Evolutionary conservation across 2,888 invertebrate species (phyloP).

Genomic region (Eristalis pertinax): DNA sequence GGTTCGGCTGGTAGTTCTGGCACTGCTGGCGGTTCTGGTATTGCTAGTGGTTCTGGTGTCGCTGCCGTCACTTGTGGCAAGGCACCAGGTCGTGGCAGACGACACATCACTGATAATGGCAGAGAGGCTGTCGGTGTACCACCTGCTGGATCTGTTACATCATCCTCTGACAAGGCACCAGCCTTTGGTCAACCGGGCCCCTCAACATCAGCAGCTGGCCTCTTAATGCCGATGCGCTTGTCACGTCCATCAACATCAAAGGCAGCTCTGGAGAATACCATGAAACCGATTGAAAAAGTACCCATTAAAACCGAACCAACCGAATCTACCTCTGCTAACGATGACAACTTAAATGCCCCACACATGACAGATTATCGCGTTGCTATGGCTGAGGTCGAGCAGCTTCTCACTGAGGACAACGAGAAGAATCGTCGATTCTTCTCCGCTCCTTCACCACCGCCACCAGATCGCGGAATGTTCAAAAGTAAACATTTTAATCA

Average conservation of each 20-base stretch:
- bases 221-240: neutral
- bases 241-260: neutral
- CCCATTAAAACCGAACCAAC: neutral
- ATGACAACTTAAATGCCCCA: neutral
- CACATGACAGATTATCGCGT: neutral
- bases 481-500: neutral
- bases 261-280: neutral
- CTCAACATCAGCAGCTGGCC: too few species aligned
- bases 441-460: neutral
- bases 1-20: too few species aligned
- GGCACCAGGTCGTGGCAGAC: too few species aligned
- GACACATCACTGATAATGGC: neutral
- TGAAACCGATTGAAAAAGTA: too few species aligned
- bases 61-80: too few species aligned
- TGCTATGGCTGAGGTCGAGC: constrained; percentile 5
- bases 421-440: neutral
- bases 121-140: neutral
- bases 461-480: neutral
- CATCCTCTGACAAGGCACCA: too few species aligned
- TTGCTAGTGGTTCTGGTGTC: too few species aligned
- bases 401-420: neutral
- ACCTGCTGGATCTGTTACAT: too few species aligned
- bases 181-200: too few species aligned
- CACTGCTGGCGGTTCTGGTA: too few species aligned
- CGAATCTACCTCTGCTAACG: neutral